Evolutionary conservation across 2,113 vertebrate species (phyloP).

Genomic region (Macaca mulatta): DNA sequence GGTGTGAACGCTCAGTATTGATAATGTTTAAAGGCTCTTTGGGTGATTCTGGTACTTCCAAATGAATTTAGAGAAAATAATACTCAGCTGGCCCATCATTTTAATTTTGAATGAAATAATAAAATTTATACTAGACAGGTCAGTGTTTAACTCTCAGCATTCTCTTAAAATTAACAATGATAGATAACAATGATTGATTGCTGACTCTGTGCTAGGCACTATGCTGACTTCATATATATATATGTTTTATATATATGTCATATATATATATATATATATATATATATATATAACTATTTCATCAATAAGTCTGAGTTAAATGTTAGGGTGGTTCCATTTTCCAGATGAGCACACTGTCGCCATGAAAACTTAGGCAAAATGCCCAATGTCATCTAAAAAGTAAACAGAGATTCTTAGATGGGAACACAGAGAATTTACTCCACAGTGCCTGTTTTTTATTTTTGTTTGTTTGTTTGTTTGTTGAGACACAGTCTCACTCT

Average conservation of each 20-base stretch:
- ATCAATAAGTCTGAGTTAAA: background rate
- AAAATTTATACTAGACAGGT: background rate
- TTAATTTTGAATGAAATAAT: background rate
- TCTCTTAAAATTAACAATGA: background rate
- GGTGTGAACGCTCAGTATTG: fast-evolving
- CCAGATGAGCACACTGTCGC: background rate
- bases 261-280: too few species aligned
- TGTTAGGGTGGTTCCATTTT: background rate
- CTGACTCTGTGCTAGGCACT: background rate
- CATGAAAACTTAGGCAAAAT: background rate
- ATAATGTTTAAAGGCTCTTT: background rate
- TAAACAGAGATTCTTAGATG: background rate
- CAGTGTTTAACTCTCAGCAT: background rate
- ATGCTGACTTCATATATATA: background rate
- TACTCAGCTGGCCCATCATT: background rate
- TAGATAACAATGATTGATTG: background rate
- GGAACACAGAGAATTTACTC: background rate
- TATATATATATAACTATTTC: background rate
- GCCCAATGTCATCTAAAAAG: background rate
- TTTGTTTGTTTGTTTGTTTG: too few species aligned
- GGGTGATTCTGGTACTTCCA: background rate
- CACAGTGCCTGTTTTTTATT: too few species aligned
- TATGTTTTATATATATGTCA: fast-evolving
- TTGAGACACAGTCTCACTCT: too few species aligned
- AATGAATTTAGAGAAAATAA: background rate